Evolutionary conservation across 1,140 invertebrate species (phyloP), one percentile per base, ranked within the genome.

Genomic region (Coelopa frigida): DNA sequence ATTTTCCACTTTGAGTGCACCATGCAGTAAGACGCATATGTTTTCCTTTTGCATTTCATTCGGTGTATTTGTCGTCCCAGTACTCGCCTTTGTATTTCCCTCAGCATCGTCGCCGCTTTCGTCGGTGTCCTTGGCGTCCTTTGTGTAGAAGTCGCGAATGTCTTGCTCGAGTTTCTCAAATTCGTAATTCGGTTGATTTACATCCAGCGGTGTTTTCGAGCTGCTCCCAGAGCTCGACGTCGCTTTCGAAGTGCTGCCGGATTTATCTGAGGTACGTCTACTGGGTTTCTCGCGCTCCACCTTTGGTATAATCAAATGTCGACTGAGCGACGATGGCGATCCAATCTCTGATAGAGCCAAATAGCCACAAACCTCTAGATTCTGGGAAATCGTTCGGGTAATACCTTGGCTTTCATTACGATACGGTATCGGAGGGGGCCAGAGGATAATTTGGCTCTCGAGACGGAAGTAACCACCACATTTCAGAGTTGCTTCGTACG

Each of bases 21-120:
- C 94, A 71, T 98, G 94, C 8, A 98, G 73, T 6, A 98, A 70
- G 5, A 96, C 93, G 71, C 92, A 95, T 64, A 97, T 46, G 1
- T 55, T 59, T 87, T 48, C 89, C 84, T 55, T 92, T 86, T 68
- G 92, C 84, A 35, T 73, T 23, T 69, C 61, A 17, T 15, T 39
- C 0, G 14, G 26, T 5, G 53, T 44, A 1, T 31, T 43, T 5
- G 11, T 14, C 27, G 35, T 7, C 4, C 31, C 23, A 29, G 21
- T 6, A 15, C 8, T 18, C 4, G 14, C 15, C 20, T 44, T 43
- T 5, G 47, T 45, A 35, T 79, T 78, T 20, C 80, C 78, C 39
- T 84, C 81, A 4, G 71, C 70, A 40, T 73, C 72, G n/a, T 55
- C 57, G 21, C 58, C 55, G 38, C 59, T 59, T 21, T 74, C 70